Base-by-base conservation (phyloP, 2,888 invertebrate species). In the Serrognathus titanus region DNA sequence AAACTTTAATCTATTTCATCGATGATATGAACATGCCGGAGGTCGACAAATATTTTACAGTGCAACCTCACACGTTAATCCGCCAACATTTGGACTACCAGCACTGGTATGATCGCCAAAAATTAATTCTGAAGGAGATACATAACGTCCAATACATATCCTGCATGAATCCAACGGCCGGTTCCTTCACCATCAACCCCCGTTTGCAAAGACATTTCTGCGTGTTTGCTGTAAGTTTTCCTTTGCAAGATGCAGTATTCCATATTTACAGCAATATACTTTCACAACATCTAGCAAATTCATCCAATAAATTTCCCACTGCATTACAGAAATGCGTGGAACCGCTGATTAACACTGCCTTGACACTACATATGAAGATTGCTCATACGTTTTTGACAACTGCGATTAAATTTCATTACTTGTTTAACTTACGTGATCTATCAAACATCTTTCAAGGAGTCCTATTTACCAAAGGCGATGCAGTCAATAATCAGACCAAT, bases 21-120 rank as follows among this genome's bases (percentile, higher is more conserved):
- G 97, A 97, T 71, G 97, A 97, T 70, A 86, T 97, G 86, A 97
- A 97, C 75, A 97, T 97, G 95, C 97, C 97, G 0, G 94, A 94
- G 80, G 95, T 96, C 2, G 97, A 97, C 75, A 85, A 84, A 54
- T 97, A 96, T 75, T 94, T 92, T 55, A 97, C 97, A 0, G 96
- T 96, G 10, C 96, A 96, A 73, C 94, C 97, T 0, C 97, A 97
- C 71, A 97, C 97, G 0, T 81, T 97, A 1, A 89, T 97, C 59
- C 81, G 96, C 16, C 94, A 97, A 74, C 94, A 92, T 74, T 87
- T 96, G 84, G 94, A 96, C 77, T 97, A 97, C 73, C 86, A 83
- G 63, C 97, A 97, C 78, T 97, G 97, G 96, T 97, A 97, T 73
- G 97, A 97, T 73, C 80, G 96, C 55, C 80, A 84, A 47, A 96